Conservation (phyloP, 2,797 vertebrate genomes). For the Ceyx erithaca region DNA sequence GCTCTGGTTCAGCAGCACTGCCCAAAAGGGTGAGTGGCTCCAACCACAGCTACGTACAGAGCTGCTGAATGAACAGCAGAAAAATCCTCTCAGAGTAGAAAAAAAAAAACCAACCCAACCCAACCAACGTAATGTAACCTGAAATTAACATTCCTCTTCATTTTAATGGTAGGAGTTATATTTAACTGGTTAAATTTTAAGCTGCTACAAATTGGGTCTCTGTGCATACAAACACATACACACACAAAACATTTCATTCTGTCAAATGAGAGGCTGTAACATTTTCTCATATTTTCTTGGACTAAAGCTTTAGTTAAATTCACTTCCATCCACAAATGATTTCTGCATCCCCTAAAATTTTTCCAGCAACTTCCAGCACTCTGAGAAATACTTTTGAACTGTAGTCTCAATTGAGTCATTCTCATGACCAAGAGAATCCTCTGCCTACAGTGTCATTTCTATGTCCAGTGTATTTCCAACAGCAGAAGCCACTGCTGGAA, state of each 20-base stretch:
- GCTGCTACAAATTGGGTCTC: neutral
- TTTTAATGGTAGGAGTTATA: neutral
- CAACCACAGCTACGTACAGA: rapidly evolving
- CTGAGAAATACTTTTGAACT: neutral
- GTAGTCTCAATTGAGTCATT: rapidly evolving
- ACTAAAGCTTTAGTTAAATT: neutral
- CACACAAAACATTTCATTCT: neutral
- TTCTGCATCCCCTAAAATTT: neutral
- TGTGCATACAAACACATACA: rapidly evolving
- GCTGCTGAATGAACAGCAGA: neutral
- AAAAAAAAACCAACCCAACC: too few relatives aligned
- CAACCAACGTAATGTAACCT: neutral
- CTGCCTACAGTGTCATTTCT: neutral
- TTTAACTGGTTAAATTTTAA: neutral
- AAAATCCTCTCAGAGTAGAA: neutral
- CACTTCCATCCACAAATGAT: neutral
- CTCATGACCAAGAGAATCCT: neutral
- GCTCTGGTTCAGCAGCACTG: neutral
- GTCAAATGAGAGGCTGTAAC: neutral
- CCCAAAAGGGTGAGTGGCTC: neutral
- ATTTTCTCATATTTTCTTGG: neutral
- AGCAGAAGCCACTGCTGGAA: neutral
- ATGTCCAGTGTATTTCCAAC: neutral
- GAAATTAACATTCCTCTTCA: neutral
- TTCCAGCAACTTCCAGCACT: neutral